A percentile compares a stretch with the other conserved stretches of the same genome.
These are phyloP conservation scores for Balearica regulorum DNA, from an alignment of 2,797 vertebrate species.

Conservation along the genomic window DNA sequence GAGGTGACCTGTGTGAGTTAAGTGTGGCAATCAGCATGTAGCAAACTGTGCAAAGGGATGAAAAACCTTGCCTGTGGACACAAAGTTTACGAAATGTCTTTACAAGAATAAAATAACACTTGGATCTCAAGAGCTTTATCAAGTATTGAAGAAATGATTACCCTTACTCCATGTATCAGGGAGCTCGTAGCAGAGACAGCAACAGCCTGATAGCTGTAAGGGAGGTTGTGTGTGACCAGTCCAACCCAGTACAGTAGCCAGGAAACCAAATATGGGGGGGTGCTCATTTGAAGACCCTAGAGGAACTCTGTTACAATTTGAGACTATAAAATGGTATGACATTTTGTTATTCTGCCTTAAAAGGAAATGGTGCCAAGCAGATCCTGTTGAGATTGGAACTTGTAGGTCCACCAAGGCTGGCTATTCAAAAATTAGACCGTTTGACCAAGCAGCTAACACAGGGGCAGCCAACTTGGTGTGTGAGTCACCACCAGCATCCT, in stretches of 20 bases:
- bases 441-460: not conserved
- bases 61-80: not conserved
- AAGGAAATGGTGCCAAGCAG: not conserved
- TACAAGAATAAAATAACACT: not conserved
- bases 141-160: not conserved
- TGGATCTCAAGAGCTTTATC: not conserved
- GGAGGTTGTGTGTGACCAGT: not conserved
- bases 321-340: not conserved
- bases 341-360: not conserved
- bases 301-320: not conserved
- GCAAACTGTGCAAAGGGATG: not conserved
- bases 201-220: not conserved
- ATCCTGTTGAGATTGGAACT: not conserved
- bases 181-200: not conserved
- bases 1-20: not conserved
- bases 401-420: not conserved
- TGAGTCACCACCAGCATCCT: not conserved
- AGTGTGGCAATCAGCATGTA: not conserved
- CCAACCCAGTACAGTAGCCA: not conserved
- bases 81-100: not conserved
- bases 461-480: not conserved
- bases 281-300: not conserved
- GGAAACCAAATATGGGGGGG: rapidly evolving
- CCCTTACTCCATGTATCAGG: not conserved
- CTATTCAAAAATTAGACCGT: not conserved